phyloP scores from a whole-genome alignment of 2,113 vertebrate species.

The Labeo rohita region DNA sequence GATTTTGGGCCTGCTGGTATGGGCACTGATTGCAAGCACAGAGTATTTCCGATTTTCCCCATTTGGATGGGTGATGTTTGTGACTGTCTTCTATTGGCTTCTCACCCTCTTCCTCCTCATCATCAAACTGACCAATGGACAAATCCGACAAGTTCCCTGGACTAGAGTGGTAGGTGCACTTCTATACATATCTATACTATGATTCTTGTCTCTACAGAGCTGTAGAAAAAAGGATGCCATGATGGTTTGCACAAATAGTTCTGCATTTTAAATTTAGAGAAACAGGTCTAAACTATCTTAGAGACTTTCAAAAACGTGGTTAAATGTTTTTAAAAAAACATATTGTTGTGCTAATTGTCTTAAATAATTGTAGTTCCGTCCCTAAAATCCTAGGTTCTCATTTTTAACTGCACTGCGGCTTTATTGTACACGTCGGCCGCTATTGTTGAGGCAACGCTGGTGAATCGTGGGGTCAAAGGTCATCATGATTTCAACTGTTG shows the following conservation, averaged over 20 bases:
- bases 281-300: not conserved
- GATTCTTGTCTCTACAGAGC: not conserved
- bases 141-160: conserved; percentile 85
- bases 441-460: conserved; percentile 78
- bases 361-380: not conserved
- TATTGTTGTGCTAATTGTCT: not conserved
- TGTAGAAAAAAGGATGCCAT: not conserved
- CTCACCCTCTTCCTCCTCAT: conserved; percentile 85
- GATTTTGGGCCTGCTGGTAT: conserved; percentile 83
- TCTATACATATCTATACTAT: not conserved
- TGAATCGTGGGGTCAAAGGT: conserved; percentile 69
- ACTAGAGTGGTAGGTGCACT: conserved; percentile 77
- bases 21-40: conserved; percentile 83
- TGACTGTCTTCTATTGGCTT: conserved; percentile 87
- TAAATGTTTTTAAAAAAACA: not conserved
- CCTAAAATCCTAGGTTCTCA: conserved; percentile 72
- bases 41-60: conserved; percentile 83
- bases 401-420: conserved; percentile 82
- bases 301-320: not conserved
- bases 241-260: not conserved
- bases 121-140: conserved; percentile 82
- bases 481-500: conserved; percentile 84
- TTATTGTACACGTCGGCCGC: conserved; percentile 83
- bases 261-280: not conserved
- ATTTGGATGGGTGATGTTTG: conserved; percentile 89